Evolutionary conservation across 23 tunicate species (phyloP).

Genomic region (Trididemnum clinides): DNA sequence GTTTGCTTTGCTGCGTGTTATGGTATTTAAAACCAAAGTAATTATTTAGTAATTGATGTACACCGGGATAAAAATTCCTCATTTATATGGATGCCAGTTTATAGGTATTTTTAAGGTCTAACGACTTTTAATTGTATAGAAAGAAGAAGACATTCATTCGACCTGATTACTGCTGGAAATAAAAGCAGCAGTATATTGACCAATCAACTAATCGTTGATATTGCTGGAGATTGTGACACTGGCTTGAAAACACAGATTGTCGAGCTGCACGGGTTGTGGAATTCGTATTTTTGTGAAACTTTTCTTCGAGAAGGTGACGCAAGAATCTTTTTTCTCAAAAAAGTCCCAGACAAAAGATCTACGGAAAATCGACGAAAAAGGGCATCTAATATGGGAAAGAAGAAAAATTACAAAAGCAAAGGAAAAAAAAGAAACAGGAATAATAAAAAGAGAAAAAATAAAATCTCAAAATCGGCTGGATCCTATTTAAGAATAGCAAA

Average conservation of each 20-base stretch:
- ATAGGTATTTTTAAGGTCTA: too few species aligned
- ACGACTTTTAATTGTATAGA: too few species aligned
- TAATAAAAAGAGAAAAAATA: background rate
- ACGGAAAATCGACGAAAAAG: background rate
- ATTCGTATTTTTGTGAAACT: conserved; percentile 58
- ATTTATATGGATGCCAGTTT: too few species aligned
- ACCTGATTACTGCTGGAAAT: too few species aligned
- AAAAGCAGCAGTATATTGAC: too few species aligned
- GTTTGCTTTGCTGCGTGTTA: too few species aligned
- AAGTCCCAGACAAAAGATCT: conserved; percentile 35
- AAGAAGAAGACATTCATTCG: too few species aligned
- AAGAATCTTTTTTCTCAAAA: conserved; percentile 71
- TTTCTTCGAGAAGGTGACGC: conserved; percentile 71
- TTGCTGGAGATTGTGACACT: background rate
- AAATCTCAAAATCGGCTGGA: background rate
- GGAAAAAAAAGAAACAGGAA: background rate
- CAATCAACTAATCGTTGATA: too few species aligned
- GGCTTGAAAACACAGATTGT: conserved; percentile 33
- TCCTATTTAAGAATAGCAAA: too few species aligned
- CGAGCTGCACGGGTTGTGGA: conserved; percentile 66
- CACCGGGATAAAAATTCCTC: too few species aligned
- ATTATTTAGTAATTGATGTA: too few species aligned
- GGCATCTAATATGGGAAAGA: background rate
- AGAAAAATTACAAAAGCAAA: background rate
- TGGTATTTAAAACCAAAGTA: too few species aligned